phyloP scores from a whole-genome alignment of 2,888 invertebrate species.

The Caenorhabditis becei region DNA sequence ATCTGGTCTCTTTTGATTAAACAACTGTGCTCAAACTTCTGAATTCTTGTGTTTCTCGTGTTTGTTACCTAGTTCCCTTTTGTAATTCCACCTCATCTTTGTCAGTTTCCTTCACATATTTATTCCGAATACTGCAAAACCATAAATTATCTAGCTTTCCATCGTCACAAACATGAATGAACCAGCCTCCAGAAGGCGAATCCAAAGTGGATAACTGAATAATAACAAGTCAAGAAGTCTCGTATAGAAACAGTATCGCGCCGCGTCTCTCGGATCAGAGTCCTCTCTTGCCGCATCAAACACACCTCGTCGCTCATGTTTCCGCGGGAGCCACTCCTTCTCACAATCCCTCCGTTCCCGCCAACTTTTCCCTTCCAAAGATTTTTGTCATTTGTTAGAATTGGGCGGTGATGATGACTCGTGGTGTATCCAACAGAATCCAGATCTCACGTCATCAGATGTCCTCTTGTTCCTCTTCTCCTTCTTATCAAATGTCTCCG shows the following conservation, averaged over 20 bases:
- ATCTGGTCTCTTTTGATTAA: conserved; percentile 50
- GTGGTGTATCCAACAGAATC: conserved; percentile 10
- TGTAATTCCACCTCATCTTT: background rate
- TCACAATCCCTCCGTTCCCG: conserved; percentile 13
- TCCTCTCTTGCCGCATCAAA: conserved; percentile 31
- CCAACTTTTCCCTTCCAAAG: conserved; percentile 3
- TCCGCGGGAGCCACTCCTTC: conserved; percentile 55
- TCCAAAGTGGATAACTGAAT: conserved; percentile 39
- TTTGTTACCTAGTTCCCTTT: background rate
- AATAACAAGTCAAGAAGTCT: conserved; percentile 46
- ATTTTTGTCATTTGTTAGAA: background rate
- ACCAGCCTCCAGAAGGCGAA: background rate
- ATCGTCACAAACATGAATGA: conserved; percentile 2
- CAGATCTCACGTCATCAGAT: conserved; percentile 19
- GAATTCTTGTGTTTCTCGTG: too few relatives aligned
- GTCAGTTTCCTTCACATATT: too few relatives aligned
- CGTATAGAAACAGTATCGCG: conserved; percentile 51
- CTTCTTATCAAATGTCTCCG: background rate
- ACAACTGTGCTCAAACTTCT: conserved; percentile 48
- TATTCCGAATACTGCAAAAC: too few relatives aligned
- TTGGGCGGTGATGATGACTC: background rate
- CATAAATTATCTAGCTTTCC: too few relatives aligned
- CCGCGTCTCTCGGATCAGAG: conserved; percentile 27
- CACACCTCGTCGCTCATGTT: conserved; percentile 57
- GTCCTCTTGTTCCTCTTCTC: conserved; percentile 8